phyloP scores from a whole-genome alignment of 2,797 vertebrate genomes.

The Cyprinodon diabolis region DNA sequence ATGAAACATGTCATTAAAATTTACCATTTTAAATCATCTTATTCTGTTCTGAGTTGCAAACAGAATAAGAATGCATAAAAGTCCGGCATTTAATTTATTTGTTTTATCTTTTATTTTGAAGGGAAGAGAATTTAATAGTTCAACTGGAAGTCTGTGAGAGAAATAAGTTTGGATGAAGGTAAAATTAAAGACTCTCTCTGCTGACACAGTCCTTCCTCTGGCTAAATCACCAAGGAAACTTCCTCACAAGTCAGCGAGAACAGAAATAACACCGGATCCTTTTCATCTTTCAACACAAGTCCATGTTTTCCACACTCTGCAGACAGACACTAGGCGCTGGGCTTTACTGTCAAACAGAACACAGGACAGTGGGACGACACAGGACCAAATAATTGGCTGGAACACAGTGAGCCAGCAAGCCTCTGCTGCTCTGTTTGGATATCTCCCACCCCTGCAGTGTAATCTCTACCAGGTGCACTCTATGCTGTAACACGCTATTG shows the following conservation, averaged over 20 bases:
- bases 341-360: constrained; percentile 30
- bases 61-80: not conserved
- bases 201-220: not conserved
- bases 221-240: constrained; percentile 10
- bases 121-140: not conserved
- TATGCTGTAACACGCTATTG: not conserved
- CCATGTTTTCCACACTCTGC: constrained; percentile 27
- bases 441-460: constrained; percentile 40
- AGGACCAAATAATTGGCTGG: constrained; percentile 21
- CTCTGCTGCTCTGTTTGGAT: constrained; percentile 37
- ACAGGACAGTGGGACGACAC: constrained; percentile 15
- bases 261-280: constrained; percentile 15
- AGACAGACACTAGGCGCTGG: constrained; percentile 13
- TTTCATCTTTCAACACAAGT: constrained; percentile 38
- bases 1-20: not conserved
- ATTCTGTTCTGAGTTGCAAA: not conserved
- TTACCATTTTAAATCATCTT: no score
- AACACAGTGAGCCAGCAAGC: constrained; percentile 28
- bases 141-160: no score
- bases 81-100: not conserved
- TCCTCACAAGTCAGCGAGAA: not conserved
- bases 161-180: not conserved
- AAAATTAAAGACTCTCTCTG: not conserved
- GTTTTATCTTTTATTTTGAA: not conserved
- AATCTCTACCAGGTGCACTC: constrained; percentile 49